These are phyloP conservation scores for Dasysyrphus albostriatus DNA, from an alignment of 2,888 invertebrate species.

Conservation along the genomic window DNA sequence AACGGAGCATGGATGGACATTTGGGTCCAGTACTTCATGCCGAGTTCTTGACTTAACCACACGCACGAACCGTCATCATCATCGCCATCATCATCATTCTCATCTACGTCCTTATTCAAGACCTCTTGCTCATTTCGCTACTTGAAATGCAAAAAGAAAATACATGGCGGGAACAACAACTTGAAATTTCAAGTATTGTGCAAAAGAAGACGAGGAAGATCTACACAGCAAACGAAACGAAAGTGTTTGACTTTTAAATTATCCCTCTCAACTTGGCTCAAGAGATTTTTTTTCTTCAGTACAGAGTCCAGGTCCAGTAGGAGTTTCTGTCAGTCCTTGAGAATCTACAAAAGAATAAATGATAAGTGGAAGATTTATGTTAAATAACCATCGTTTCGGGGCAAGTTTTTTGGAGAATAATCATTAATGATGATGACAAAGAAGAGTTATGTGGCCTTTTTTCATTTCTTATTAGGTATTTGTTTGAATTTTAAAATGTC, in stretches of 20 bases:
- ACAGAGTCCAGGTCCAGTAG: slow-evolving; percentile 1
- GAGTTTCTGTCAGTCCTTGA: slow-evolving; percentile 27
- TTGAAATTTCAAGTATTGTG: slow-evolving; percentile 40
- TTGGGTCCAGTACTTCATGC: slow-evolving; percentile 31
- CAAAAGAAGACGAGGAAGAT: slow-evolving; percentile 57
- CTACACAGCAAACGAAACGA: slow-evolving; percentile 50
- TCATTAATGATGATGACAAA: slow-evolving; percentile 45
- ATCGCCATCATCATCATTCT: not conserved
- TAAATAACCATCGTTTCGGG: slow-evolving; percentile 34
- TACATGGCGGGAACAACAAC: slow-evolving; percentile 36
- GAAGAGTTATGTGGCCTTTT: slow-evolving; percentile 1
- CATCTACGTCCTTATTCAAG: slow-evolving; percentile 29
- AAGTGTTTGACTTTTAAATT: slow-evolving; percentile 78
- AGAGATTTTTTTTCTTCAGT: slow-evolving; percentile 30
- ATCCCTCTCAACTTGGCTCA: slow-evolving; percentile 73
- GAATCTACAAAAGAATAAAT: slow-evolving; percentile 21
- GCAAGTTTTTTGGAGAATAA: not conserved
- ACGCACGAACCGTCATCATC: slow-evolving; percentile 54
- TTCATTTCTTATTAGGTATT: slow-evolving; percentile 5
- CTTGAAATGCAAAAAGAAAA: slow-evolving; percentile 5
- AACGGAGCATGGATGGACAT: slow-evolving; percentile 27
- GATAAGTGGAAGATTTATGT: slow-evolving; percentile 52
- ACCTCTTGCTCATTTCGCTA: slow-evolving; percentile 37
- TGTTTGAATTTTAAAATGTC: slow-evolving; percentile 16
- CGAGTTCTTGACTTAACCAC: slow-evolving; percentile 59